Base-by-base conservation (phyloP, 2,113 vertebrate species). In the Tragelaphus imberbis region DNA sequence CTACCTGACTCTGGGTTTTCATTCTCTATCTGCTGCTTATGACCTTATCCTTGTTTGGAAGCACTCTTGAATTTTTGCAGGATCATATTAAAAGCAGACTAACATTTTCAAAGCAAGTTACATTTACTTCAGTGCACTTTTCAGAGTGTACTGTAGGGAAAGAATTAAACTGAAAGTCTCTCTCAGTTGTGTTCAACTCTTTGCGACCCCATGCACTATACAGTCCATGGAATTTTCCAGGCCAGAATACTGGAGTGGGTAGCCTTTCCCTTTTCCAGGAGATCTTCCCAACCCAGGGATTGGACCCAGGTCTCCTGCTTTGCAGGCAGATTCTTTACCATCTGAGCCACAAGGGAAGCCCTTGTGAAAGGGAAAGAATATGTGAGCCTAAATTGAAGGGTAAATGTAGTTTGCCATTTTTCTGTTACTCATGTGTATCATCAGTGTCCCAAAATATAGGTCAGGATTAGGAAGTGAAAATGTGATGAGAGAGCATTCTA, bases 61-160 rank as follows among this genome's bases (percentile, higher is more conserved):
- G 17, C 49, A 4, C 5, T 61, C 21, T 88, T 56, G 5, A 68
- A 19, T 65, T 93, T 65, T 91, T 79, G 33, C 28, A 86, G 19
- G n/a, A 77, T 84, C 6, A 58, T 92, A 56, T 77, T 36, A 80
- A 88, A 95, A 47, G 17, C 36, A 93, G 13, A 94, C 19, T 75
- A 92, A 81, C 53, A 51, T 59, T 95, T 88, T 93, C 53, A 95
- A 82, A 63, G 36, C n/a, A 85, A 93, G 65, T 82, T 92, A 40
- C 27, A 15, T 81, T 36, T 55, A 91, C 63, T 86, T 96, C 14
- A 88, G 25, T 55, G 17, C 55, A 58, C 17, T 79, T 97, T 94
- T 79, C 77, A 84, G 10, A 13, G 1, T 63, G 15, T 53, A 40
- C 36, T 93, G 7, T 51, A 87, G 28, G 51, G 75, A 79, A 36